Evolutionary conservation across 2,888 invertebrate species (phyloP), one percentile per base, ranked within the genome.

Genomic region (Phyllotreta striolata): DNA sequence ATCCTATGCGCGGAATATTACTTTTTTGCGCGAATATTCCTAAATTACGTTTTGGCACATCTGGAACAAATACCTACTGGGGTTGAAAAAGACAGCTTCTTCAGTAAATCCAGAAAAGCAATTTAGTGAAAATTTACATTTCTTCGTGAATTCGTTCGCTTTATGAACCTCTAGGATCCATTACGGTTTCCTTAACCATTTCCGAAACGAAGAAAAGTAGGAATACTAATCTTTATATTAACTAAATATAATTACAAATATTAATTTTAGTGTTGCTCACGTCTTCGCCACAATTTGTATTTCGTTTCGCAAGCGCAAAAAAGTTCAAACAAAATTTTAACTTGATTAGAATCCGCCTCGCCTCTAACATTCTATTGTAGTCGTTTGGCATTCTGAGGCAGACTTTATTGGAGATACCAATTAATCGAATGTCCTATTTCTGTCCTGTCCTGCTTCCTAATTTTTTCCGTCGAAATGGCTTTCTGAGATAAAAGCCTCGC

Each of bases 101-200:
- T 56, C 38, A 38, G 37, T 56, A 56, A 56, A 56, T 46, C 56
- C 56, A 9, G 37, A n/a, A 39, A 35, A 44, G 56, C 56, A 44
- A 56, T 56, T 56, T 56, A 56, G 35, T 9, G 46, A 12, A 56
- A 56, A 56, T 55, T 55, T 55, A 35, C 41, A 55, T 55, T 55
- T 40, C 43, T 40, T 34, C 24, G 13, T 43, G 55, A 55, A 55
- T 43, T 43, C 43, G 44, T 55, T 43, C 55, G 43, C 34, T 55
- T 55, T 55, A 40, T 55, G 41, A 24, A 41, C 10, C 39, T 14
- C 12, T 51, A 14, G 14, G 14, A 44, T 13, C 44, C 12, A 13
- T 44, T 44, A 13, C 44, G 10, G 10, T 44, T 6, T 44, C 44
- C 41, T 41, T 24, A 24, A 24, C 24, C 24, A 24, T 24, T 24